Conservation (phyloP, 2,888 invertebrate species). For the Lymantria dispar region DNA sequence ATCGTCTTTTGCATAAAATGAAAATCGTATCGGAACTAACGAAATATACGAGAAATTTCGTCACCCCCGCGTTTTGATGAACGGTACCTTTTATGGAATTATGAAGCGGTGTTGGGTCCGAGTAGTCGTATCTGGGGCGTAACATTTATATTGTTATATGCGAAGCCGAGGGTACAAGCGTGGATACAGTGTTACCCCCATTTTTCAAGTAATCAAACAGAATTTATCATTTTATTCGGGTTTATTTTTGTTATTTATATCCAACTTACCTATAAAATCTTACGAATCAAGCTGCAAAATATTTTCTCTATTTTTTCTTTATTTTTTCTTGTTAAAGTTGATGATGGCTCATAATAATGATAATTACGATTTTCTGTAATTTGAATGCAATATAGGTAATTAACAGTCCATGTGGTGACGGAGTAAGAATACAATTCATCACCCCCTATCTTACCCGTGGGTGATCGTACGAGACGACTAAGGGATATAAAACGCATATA, state of each 20-base stretch:
- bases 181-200: conserved; percentile 1
- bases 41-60: conserved; percentile 55
- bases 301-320: no score
- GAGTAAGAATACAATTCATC: no score
- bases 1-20: conserved; percentile 79
- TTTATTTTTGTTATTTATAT: background rate
- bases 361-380: no score
- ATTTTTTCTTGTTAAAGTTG: no score
- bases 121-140: conserved; percentile 18
- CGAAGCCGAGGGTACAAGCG: conserved; percentile 11
- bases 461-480: no score
- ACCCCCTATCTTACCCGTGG: no score
- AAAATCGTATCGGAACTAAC: conserved; percentile 75
- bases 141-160: conserved; percentile 34
- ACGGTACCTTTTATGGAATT: conserved; percentile 49
- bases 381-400: no score
- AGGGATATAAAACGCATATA: no score
- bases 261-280: no score
- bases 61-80: conserved; percentile 42
- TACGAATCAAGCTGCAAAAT: no score
- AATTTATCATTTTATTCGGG: conserved; percentile 2
- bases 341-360: no score
- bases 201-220: conserved; percentile 5
- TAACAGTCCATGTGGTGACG: no score
- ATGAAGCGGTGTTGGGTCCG: conserved; percentile 31